phyloP scores from a whole-genome alignment of 2,113 vertebrate genomes.

The Vidua macroura region DNA sequence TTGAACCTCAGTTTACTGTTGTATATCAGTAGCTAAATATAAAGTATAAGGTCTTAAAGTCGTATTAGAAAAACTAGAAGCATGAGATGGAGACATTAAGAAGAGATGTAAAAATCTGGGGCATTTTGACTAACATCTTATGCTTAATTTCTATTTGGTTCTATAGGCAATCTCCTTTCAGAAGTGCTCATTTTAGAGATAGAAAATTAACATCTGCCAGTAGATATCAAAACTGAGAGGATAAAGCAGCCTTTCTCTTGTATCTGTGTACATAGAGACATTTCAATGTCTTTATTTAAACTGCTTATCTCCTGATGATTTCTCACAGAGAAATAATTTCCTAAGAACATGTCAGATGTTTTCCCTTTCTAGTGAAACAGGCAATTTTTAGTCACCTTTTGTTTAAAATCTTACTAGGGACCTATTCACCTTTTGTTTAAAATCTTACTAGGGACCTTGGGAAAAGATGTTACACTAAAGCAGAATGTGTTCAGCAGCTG shows the following conservation, averaged over 20 bases:
- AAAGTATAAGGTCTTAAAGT: background rate
- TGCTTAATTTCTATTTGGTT: background rate
- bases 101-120: background rate
- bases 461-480: background rate
- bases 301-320: background rate
- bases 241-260: background rate
- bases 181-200: background rate
- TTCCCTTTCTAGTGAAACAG: background rate
- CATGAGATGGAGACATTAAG: background rate
- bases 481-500: background rate
- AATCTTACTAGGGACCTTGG: background rate
- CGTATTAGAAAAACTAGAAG: background rate
- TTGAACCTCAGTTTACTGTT: background rate
- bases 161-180: background rate
- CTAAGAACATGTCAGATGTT: background rate
- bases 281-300: background rate
- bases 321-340: background rate
- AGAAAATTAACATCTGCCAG: background rate
- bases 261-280: background rate
- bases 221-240: background rate
- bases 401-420: background rate
- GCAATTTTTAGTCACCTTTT: background rate
- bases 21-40: background rate
- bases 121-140: background rate
- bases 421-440: background rate